These are phyloP conservation scores for Pegea sp. DNA, from an alignment of 23 tunicate genomes.

Conservation along the genomic window DNA sequence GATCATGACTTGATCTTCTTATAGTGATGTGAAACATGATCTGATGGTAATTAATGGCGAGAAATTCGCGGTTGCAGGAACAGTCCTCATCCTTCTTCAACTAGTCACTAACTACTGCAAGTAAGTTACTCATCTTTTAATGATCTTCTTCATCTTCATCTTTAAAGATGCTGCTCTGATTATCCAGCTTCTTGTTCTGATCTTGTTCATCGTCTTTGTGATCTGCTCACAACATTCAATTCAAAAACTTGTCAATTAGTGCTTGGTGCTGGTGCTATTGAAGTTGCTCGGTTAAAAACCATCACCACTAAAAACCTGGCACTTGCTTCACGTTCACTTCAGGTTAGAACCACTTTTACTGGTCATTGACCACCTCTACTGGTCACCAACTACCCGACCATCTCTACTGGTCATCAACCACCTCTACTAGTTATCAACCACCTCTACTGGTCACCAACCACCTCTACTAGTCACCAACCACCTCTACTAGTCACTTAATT, in stretches of 20 bases:
- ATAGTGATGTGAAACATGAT: background rate
- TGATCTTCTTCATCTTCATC: background rate
- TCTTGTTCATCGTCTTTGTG: constrained; percentile 45
- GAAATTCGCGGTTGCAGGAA: constrained; percentile 51
- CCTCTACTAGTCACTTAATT: too few species aligned
- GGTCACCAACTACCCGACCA: too few species aligned
- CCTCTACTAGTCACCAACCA: too few species aligned
- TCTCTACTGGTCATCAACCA: too few species aligned
- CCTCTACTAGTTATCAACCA: too few species aligned
- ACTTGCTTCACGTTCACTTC: constrained; percentile 65
- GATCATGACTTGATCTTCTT: too few species aligned
- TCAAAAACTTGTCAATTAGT: constrained; percentile 80
- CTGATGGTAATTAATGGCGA: constrained; percentile 29
- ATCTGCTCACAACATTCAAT: constrained; percentile 58
- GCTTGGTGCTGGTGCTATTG: constrained; percentile 74
- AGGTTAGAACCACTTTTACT: constrained; percentile 6
- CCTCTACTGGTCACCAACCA: too few species aligned
- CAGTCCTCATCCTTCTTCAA: constrained; percentile 43
- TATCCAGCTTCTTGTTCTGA: constrained; percentile 55
- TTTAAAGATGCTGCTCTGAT: constrained; percentile 46
- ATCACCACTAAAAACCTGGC: constrained; percentile 70
- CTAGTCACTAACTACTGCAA: constrained; percentile 68
- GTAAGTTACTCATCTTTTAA: constrained; percentile 8
- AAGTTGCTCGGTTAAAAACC: constrained; percentile 56
- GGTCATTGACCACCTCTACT: too few species aligned